Evolutionary conservation across 2,888 invertebrate species (phyloP), one percentile per base, ranked within the genome.

Genomic region (Zaprionus lineosus): DNA sequence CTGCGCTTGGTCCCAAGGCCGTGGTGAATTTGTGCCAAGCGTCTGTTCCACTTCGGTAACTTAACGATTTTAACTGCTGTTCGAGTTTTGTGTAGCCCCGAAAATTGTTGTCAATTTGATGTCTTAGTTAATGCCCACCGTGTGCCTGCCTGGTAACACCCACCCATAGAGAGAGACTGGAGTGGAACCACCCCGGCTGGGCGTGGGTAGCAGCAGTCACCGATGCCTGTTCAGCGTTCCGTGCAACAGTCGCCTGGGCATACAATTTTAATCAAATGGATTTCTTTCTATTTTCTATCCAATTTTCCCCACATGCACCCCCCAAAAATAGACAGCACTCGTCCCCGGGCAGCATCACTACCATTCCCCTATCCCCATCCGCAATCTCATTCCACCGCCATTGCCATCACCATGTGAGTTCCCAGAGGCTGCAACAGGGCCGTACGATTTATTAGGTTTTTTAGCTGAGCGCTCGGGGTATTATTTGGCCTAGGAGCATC

Each of bases 241-340:
- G 12, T 40, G 2, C 29, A 4, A 36, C 29, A 24, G 6, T 37
- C 11, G 19, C 36, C 7, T 15, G 31, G 12, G 9, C 61, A 50
- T 61, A 62, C 64, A 71, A 52, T 59, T 74, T 81, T 77, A 72
- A 79, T 79, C 79, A 79, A 84, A 81, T 74, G 84, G 77, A 84
- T 81, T 81, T 84, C 57, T 63, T 61, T 77, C 77, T 68, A 77
- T 81, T 68, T 81, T 64, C 70, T 43, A 69, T 72, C 61, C 37
- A 58, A 70, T 58, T 55, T 56, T 53, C 56, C 51, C 53, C 57
- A n/a, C 39, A 15, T 43, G 43, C 57, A 46, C 48, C 16, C 29
- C 53, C 50, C 65, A 60, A 43, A 82, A 77, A 77, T 77, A 77
- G 83, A 71, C 47, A 50, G 8, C 26, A 29, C 19, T 5, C 9